These are phyloP conservation scores for Andinoacara biseriatus DNA, from an alignment of 2,113 vertebrate species.

Conservation along the genomic window DNA sequence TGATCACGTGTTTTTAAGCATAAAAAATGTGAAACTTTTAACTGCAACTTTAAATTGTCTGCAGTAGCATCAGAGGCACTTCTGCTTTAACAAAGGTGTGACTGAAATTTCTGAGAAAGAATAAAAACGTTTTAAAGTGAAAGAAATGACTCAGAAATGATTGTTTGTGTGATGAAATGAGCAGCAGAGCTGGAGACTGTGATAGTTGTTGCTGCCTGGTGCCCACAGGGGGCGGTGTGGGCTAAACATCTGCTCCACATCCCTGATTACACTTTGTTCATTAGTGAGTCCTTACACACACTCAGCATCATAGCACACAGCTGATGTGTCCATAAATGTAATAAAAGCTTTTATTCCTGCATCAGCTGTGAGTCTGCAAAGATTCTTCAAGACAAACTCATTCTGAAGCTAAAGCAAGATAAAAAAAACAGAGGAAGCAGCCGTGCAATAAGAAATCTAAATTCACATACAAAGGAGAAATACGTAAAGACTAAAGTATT, in stretches of 20 bases:
- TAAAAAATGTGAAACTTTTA: accelerated
- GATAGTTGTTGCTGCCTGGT: background rate
- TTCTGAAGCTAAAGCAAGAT: too few relatives aligned
- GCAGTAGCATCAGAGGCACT: too few relatives aligned
- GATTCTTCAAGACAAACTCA: background rate
- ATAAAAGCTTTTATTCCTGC: background rate
- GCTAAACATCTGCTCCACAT: background rate
- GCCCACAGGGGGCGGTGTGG: constrained; percentile 56
- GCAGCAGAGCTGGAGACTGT: too few relatives aligned
- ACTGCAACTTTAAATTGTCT: too few relatives aligned
- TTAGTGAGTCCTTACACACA: background rate
- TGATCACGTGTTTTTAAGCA: accelerated
- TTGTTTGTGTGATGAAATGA: background rate
- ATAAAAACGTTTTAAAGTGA: background rate
- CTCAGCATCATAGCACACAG: background rate
- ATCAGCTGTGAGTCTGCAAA: background rate
- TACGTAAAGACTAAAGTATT: too few relatives aligned
- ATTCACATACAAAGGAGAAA: too few relatives aligned
- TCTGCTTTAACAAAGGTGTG: too few relatives aligned
- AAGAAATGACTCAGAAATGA: background rate
- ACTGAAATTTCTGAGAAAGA: background rate
- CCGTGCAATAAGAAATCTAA: too few relatives aligned
- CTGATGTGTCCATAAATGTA: background rate
- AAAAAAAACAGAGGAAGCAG: too few relatives aligned
- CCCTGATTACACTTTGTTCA: background rate